Evolutionary conservation across 2,888 invertebrate species (phyloP), one percentile per base, ranked within the genome.

Genomic region (Coecobrya sp.): DNA sequence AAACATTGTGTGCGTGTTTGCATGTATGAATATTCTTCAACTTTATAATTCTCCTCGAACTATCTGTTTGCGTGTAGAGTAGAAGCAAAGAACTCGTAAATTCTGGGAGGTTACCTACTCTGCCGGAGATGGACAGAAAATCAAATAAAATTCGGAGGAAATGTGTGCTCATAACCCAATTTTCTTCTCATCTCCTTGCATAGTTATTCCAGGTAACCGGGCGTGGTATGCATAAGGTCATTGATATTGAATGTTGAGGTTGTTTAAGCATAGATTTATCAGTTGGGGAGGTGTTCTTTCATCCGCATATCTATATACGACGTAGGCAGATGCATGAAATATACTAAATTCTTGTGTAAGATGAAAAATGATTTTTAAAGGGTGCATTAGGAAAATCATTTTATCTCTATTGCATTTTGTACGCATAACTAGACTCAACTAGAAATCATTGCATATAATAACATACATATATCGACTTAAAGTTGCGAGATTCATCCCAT

Each of bases 221-320:
- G 65, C 65, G 65, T 65, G 65, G 65, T 65, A 27, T 65, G 4
- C 27, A 65, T 27, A 65, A 65, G 65, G 65, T 65, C 27, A 65
- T 59, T 19, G 19, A 1, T 13, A 49, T 49, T 13, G 13, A 13
- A 13, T 19, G 19, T 5, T 59, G 19, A 59, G n/a, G 59, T 7
- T 36, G 7, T 36, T 4, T 4, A 36, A 36, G 36, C 22, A 59
- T 19, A 1, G 59, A 19, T 19, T 49, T 10, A 10, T 49, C 49
- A 7, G 49, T 49, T 3, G 7, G 36, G 7, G 7, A 36, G 7
- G 36, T 36, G 36, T 36, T 36, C 36, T 36, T 36, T 7, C 36
- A 36, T 7, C 36, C 7, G n/a, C n/a, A 36, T 36, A 36, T 36
- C 7, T 36, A 36, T 7, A 36, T 36, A 7, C 36, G 7, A 36